Evolutionary conservation across 2,797 vertebrate species (phyloP), one percentile per base, ranked within the genome.

Genomic region (Limosa lapponica): DNA sequence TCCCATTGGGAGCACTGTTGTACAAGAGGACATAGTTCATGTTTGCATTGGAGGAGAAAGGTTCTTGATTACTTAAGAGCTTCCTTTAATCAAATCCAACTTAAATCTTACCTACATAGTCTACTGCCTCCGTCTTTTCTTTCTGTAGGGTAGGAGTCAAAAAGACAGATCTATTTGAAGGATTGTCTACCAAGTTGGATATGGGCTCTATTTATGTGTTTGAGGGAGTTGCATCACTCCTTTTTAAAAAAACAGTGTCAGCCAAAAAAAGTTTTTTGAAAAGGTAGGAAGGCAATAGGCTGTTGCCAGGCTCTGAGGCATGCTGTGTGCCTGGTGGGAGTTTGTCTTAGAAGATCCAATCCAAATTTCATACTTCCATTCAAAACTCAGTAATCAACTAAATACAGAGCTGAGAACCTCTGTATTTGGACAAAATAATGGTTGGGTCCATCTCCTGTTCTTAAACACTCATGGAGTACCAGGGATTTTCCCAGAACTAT

Each of bases 71-170:
- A 72, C 57, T 67, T 94, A 70, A 57, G 59, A 52, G 36, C 36
- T 91, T 95, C 72, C 61, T 81, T 79, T 86, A 65, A 83, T 83
- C 52, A 88, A 92, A 88, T 86, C 19, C 30, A 72, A 37, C 41
- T 61, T 74, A 86, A 85, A 62, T 75, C 49, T 94, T 83, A 58
- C 48, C 52, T 85, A 28, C 19, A 5, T 25, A 69, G 22, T n/a
- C 44, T 57, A 36, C 46, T 72, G 17, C 32, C 43, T 82, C 77
- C 39, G 8, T 46, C 24, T 69, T 87, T 39, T 89, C 36, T 55
- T 71, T 85, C 13, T 75, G 13, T 28, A 70, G 34, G 3, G 22
- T 55, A 11, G 10, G 24, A 82, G 32, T 66, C 72, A 62, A 74
- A 75, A 77, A 79, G 58, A 25, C 39, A 78, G 27, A 86, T 52